Evolutionary conservation across 2,113 vertebrate species (phyloP).

Genomic region (Tragelaphus strepsiceros): DNA sequence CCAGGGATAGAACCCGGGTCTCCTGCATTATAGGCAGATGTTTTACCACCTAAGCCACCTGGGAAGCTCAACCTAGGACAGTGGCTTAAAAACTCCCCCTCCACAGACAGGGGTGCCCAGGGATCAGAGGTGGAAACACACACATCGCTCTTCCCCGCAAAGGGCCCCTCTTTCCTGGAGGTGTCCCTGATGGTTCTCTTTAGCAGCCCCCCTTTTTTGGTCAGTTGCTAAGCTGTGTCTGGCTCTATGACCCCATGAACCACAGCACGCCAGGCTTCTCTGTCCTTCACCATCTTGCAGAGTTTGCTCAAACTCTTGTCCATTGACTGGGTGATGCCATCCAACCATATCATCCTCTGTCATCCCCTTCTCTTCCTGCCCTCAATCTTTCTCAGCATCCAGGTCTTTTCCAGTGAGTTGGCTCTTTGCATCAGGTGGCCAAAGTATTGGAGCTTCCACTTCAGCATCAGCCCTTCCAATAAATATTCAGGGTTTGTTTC

Average conservation of each 20-base stretch:
- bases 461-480: not conserved
- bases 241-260: not conserved
- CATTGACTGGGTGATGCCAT: fast-evolving
- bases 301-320: not conserved
- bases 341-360: not conserved
- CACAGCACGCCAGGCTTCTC: not conserved
- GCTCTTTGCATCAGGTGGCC: not conserved
- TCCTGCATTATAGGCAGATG: not conserved
- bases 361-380: not conserved
- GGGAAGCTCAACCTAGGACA: not conserved
- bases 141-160: fast-evolving
- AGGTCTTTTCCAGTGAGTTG: not conserved
- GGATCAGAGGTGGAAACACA: not conserved
- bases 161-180: not conserved
- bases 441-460: not conserved
- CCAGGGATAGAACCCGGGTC: not conserved
- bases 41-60: not conserved
- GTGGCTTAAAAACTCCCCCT: not conserved
- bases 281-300: not conserved
- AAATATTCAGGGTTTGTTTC: not conserved
- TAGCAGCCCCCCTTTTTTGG: not conserved
- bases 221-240: not conserved
- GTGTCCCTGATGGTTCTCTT: not conserved
- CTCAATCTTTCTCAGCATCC: not conserved
- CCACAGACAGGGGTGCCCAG: not conserved